Base-by-base conservation (phyloP, 2,113 vertebrate species). In the Zapus hudsonius region DNA sequence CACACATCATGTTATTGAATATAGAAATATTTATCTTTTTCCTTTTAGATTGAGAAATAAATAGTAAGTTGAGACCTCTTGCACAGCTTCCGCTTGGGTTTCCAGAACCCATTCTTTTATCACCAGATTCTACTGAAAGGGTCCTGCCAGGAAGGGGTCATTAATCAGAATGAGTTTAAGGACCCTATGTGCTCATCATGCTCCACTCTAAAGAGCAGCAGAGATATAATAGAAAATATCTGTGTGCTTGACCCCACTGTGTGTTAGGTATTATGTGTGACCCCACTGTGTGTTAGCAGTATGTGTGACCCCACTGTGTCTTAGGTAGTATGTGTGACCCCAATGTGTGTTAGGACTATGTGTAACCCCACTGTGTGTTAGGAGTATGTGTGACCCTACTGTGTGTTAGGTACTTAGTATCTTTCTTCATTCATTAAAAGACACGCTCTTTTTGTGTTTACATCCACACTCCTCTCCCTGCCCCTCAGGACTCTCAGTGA, bases 11-110 rank as follows among this genome's bases (percentile, higher is more conserved):
- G 59, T 59, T 81, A 78, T 20, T 70, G 23, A 79, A 83, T 36
- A 91, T 36, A 91, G 47, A 93, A 75, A 59, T 29, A 22, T 69
- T 63, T 47, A 52, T 63, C 29, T 84, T 92, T 93, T 66, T 66
- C 20, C 59, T 73, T 83, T 86, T 44, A 88, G 74, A 36, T 57
- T 57, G 61, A 10, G 19, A 73, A 83, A 84, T 20, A 80, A 89
- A 87, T 67, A 44, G 9, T 72, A 75, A 88, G 36, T 69, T 25
- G 47, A 69, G 47, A 74, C 15, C 22, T 64, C 67, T 59, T 47
- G 20, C 15, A 36, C 20, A 16, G 33, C 10, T 91, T 81, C 40
- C 15, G 20, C 78, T 79, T 57, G 73, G 70, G 36, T 70, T 19
- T 81, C 55, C 19, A 76, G 89, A 92, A 66, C 16, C 22, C 40